Base-by-base conservation (phyloP, 2,888 invertebrate species). In the Heteropelma amictum region DNA sequence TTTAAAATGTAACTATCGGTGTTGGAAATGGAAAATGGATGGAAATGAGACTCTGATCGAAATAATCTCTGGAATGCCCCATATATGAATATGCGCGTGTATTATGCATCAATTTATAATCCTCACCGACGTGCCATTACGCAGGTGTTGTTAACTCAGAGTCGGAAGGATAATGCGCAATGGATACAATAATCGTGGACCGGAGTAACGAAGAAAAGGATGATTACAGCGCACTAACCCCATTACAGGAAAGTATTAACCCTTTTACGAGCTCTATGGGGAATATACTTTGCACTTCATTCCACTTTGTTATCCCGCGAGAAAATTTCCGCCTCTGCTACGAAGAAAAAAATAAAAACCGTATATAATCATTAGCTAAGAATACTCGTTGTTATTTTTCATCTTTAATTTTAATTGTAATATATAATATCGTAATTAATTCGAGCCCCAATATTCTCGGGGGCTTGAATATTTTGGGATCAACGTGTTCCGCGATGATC, bases 61-160 rank as follows among this genome's bases (percentile, higher is more conserved):
- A 38, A 38, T 14, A 2, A 14, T 14, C 14, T 19, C 19, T 33
- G 26, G 5, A 12, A 12, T 5, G 19, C 19, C n/a, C 19, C 14
- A 14, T 17, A 7, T 30, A 28, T 12, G 8, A 28, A 30, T 8
- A 30, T 4, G 30, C 17, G 7, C 30, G 14, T 54, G 21, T 21
- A 19, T 4, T n/a, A n/a, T n/a, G n/a, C n/a, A n/a, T 30, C 12
- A 7, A n/a, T 7, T 3, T 30, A 12, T 54, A 35, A 54, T 67
- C 67, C 67, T 12, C 30, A 19, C 49, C 61, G 56, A 75, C 40
- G 54, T 54, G 61, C 71, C 61, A 71, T 75, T 75, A 61, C 61
- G 51, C 67, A 63, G 63, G 70, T 68, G 54, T 68, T 71, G 58
- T 71, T 75, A 75, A 75, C 71, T 75, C 75, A 35, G 63, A 58